phyloP scores from a whole-genome alignment of 2,113 vertebrate genomes.

The Phalacrocorax pelagicus region DNA sequence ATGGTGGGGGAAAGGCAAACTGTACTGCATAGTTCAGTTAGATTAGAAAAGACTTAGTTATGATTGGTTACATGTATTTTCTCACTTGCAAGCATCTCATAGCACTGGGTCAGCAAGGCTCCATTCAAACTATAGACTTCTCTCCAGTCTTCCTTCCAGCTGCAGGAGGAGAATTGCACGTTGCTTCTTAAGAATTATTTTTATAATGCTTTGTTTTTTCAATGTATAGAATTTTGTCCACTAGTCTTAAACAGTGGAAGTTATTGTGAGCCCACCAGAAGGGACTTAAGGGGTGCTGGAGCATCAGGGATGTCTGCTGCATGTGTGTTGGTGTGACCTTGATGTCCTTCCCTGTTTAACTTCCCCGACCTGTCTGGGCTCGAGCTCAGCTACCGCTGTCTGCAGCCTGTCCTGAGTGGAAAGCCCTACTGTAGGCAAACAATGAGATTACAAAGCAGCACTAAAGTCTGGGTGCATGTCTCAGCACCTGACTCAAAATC shows the following conservation, averaged over 20 bases:
- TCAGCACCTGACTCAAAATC: neutral
- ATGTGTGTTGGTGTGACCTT: neutral
- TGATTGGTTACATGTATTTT: neutral
- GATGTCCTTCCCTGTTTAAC: neutral
- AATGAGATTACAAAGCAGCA: neutral
- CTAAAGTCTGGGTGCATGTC: neutral
- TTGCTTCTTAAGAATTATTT: neutral
- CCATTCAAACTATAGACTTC: neutral
- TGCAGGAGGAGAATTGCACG: neutral
- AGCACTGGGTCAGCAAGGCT: neutral
- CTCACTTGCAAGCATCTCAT: neutral
- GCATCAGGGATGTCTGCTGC: neutral
- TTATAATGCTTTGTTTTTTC: neutral
- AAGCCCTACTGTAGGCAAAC: neutral
- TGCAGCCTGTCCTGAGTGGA: neutral
- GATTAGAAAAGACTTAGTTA: neutral
- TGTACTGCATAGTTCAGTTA: neutral
- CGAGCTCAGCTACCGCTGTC: neutral
- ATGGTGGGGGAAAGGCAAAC: neutral
- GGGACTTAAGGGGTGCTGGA: neutral
- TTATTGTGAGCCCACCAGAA: neutral
- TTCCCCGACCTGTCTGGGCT: neutral
- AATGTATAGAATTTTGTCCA: neutral
- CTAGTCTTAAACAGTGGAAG: neutral
- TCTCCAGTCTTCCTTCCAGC: neutral